Conservation (phyloP, 2,888 invertebrate species). For the Cyaniris semiargus region DNA sequence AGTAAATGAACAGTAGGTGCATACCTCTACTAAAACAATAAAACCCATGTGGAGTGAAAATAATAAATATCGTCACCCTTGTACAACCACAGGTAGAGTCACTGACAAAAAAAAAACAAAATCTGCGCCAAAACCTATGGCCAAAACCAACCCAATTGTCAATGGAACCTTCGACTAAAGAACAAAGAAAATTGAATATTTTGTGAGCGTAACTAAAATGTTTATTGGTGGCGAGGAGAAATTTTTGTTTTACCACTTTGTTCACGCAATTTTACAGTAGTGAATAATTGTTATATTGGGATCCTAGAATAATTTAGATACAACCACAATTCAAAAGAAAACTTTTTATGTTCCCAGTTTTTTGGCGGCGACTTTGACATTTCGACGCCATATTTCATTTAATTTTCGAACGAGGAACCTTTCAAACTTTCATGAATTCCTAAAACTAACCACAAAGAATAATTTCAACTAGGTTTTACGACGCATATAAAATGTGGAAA, state of each 20-base stretch:
- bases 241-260: conserved; percentile 34
- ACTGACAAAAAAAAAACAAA: conserved; percentile 16
- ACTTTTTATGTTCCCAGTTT: conserved; percentile 31
- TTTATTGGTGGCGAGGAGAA: conserved; percentile 33
- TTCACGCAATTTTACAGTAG: conserved; percentile 36
- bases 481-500: conserved; percentile 9
- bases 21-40: conserved; percentile 23
- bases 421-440: conserved; percentile 6
- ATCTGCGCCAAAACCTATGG: conserved; percentile 28
- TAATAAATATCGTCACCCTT: conserved; percentile 13
- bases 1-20: conserved; percentile 6
- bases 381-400: conserved; percentile 34
- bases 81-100: conserved; percentile 26
- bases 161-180: conserved; percentile 27
- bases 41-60: conserved; percentile 17
- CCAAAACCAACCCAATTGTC: conserved; percentile 31
- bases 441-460: conserved; percentile 27
- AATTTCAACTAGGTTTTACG: conserved; percentile 25
- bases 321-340: conserved; percentile 34
- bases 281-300: conserved; percentile 35
- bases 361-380: conserved; percentile 34
- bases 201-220: conserved; percentile 35
- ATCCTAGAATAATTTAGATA: conserved; percentile 33
- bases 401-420: conserved; percentile 10
- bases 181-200: conserved; percentile 29